Percentiles rank a stretch among this genome's conserved stretches.
phyloP scores from a whole-genome alignment of 2,113 vertebrate species.

The Anseranas semipalmata region DNA sequence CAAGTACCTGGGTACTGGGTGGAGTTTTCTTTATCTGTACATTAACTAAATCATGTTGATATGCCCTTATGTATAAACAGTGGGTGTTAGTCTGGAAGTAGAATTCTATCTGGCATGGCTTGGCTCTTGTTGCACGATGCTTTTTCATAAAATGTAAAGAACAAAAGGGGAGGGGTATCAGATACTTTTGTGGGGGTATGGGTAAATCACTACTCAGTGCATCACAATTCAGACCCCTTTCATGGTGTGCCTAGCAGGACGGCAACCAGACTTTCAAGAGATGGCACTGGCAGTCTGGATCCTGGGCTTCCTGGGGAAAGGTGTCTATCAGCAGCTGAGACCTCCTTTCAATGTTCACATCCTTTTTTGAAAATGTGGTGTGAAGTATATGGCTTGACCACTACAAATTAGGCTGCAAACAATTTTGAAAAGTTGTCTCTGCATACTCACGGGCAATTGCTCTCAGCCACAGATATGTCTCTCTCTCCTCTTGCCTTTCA shows the following conservation, averaged over 20 bases:
- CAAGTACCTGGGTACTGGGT: background rate
- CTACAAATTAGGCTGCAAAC: background rate
- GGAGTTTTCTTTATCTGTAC: background rate
- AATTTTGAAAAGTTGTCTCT: background rate
- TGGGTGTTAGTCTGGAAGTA: background rate
- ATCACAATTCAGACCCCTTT: background rate
- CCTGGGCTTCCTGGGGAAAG: background rate
- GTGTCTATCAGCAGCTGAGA: background rate
- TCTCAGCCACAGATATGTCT: background rate
- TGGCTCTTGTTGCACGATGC: background rate
- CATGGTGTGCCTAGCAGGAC: too few relatives aligned
- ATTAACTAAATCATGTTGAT: background rate
- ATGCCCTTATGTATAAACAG: background rate
- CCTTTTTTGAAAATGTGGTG: background rate
- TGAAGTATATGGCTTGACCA: background rate
- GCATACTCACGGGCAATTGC: background rate
- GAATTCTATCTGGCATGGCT: background rate
- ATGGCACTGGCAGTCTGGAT: background rate
- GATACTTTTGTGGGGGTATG: background rate
- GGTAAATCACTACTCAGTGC: background rate
- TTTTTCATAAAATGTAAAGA: background rate
- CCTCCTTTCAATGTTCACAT: background rate
- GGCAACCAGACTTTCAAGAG: rapidly evolving
- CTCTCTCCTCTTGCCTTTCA: background rate
- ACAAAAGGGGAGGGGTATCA: background rate